Conservation (phyloP, 1,140 invertebrate genomes). For the Metopolophium dirhodum region DNA sequence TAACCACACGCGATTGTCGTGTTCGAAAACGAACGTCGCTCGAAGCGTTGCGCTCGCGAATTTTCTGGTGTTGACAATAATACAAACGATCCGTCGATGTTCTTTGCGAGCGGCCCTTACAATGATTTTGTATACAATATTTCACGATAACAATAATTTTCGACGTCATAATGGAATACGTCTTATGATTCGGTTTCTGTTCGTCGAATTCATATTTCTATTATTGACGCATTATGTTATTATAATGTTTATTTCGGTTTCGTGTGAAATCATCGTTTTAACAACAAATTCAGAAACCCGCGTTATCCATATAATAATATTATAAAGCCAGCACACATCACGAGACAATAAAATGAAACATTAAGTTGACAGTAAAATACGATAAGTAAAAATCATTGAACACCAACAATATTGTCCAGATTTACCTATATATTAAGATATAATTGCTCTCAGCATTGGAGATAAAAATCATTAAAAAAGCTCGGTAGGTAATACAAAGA, state of each 20-base stretch:
- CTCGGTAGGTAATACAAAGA: not conserved
- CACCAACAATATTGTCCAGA: no score
- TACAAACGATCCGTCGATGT: not conserved
- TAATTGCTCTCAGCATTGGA: no score
- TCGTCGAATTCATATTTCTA: not conserved
- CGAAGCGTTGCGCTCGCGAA: not conserved
- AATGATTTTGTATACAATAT: not conserved
- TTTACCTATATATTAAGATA: no score
- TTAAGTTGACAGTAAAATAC: no score
- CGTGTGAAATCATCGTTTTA: not conserved
- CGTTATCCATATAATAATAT: not conserved
- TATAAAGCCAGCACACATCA: not conserved
- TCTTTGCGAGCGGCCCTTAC: not conserved
- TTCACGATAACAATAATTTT: not conserved
- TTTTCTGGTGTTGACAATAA: not conserved
- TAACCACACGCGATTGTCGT: not conserved
- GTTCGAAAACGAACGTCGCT: not conserved
- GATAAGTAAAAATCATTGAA: no score
- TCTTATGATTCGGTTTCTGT: not conserved
- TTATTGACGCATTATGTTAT: not conserved
- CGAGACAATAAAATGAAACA: not conserved
- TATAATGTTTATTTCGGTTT: not conserved
- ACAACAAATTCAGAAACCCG: not conserved
- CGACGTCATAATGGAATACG: not conserved
- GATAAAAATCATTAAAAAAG: not conserved